Evolutionary conservation across 1,140 invertebrate species (phyloP), one percentile per base, ranked within the genome.

Genomic region (Dolichoris vasculosae): DNA sequence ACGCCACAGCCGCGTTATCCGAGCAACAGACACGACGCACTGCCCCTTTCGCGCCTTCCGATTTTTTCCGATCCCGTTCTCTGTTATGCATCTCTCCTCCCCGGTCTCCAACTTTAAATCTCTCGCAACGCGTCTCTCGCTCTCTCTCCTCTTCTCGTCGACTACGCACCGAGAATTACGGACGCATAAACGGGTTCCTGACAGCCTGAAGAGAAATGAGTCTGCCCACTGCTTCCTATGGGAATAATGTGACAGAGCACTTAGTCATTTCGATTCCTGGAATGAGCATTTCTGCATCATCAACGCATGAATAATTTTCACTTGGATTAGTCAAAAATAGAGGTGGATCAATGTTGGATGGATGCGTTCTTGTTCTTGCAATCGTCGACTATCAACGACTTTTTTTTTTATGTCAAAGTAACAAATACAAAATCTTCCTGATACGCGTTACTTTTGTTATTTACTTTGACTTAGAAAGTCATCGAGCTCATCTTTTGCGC

Each of bases 201-300:
- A 84, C 83, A 79, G 83, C 76, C 69, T 59, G 63, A 71, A 79
- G 83, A 84, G 83, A 84, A 84, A 78, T 84, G 76, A 71, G 59
- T 79, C 83, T 79, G 55, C 83, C 83, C 83, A 84, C 83, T 63
- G 83, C 76, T 84, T 79, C 76, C 83, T 84, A 77, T 43, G 76
- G 83, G 76, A 84, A 84, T 79, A 79, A 84, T 84, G 63, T 35
- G 83, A 85, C 67, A 46, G 83, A 51, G 35, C 83, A 80, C 77
- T 85, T 80, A 80, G 64, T 85, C 83, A 85, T 80, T 80, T 48
- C 64, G 67, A 80, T 85, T 85, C 77, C 83, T 43, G 69, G 83
- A 80, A 84, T 84, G 30, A 79, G 64, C 76, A 78, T 69, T 64
- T 83, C 82, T 83, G 73, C 73, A 83, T 84, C 82, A 51, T 84